Conservation (phyloP, 2,797 vertebrate genomes). For the Sarcoramphus papa region DNA sequence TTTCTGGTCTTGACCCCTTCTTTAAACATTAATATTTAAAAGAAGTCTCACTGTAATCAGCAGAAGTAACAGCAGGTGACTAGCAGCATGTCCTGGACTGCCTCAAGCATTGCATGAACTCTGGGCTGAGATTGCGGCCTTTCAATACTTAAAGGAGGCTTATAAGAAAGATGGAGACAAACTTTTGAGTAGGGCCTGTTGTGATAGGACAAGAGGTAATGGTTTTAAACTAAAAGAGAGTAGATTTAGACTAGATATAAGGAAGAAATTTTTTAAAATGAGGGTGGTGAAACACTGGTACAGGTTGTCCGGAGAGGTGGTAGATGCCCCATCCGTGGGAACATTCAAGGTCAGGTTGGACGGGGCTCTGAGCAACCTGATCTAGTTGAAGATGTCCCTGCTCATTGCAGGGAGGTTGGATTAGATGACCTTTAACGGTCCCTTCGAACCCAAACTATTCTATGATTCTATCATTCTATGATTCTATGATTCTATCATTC, state of each 20-base stretch:
- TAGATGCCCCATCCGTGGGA: too few relatives aligned
- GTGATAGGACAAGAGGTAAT: fast-evolving
- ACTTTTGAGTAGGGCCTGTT: not conserved
- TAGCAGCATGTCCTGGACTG: not conserved
- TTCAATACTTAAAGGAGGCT: not conserved
- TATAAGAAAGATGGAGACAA: not conserved
- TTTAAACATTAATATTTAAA: not conserved
- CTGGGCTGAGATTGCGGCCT: not conserved
- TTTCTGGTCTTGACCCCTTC: not conserved
- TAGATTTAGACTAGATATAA: not conserved
- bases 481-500: not conserved
- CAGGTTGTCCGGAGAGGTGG: too few relatives aligned
- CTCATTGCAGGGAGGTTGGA: fast-evolving
- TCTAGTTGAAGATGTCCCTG: not conserved
- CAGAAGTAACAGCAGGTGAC: not conserved
- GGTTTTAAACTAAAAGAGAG: not conserved
- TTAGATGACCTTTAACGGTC: not conserved
- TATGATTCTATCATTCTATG: not conserved
- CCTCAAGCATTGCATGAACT: not conserved
- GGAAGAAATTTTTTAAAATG: too few relatives aligned
- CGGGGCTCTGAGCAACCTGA: not conserved
- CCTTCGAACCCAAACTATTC: not conserved
- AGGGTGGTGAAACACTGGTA: too few relatives aligned
- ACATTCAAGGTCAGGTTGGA: not conserved
- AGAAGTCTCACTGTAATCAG: not conserved